Conservation (phyloP, 2,113 vertebrate genomes). For the Pogona vitticeps region DNA sequence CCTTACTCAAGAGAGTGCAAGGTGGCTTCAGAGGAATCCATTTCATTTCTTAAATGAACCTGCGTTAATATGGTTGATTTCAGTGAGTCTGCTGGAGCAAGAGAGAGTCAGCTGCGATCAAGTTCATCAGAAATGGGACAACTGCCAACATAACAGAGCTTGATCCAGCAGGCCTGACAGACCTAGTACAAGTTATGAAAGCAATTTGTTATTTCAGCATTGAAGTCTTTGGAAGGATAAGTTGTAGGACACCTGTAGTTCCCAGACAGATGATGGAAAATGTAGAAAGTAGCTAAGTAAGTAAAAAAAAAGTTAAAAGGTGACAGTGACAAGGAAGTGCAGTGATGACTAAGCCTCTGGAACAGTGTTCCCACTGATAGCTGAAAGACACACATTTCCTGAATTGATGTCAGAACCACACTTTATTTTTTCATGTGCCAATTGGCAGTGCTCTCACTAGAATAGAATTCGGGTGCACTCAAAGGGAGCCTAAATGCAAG, state of each 20-base stretch:
- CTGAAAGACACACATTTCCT: not conserved
- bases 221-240: constrained; percentile 33
- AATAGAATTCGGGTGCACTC: not conserved
- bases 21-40: not conserved
- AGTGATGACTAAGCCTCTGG: constrained; percentile 23
- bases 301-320: constrained; percentile 16
- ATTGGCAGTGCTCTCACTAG: not conserved
- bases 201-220: constrained; percentile 36
- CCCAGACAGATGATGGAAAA: constrained; percentile 54
- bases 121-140: constrained; percentile 18
- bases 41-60: not conserved
- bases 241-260: constrained; percentile 31
- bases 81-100: constrained; percentile 12
- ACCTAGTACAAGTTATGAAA: constrained; percentile 36
- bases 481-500: not conserved
- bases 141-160: not conserved
- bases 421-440: not conserved
- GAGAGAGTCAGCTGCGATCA: constrained; percentile 3
- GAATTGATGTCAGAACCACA: not conserved
- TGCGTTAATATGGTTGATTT: not conserved
- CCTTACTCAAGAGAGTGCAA: not conserved
- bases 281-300: constrained; percentile 42
- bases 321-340: constrained; percentile 18
- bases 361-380: not conserved
- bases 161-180: not conserved